Base-by-base conservation (phyloP, 2,888 invertebrate genomes). In the Harpalus rubripes region DNA sequence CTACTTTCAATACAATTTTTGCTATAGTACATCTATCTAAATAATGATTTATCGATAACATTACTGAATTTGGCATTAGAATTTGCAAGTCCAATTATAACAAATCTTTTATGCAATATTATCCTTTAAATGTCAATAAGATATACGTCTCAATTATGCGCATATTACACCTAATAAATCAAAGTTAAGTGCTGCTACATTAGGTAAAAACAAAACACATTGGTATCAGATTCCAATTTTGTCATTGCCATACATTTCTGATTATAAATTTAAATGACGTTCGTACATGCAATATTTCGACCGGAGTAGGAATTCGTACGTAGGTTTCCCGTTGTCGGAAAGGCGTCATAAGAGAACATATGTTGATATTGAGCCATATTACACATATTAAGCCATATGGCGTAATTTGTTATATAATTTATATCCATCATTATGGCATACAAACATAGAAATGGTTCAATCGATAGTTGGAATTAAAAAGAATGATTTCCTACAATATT, bases 311-410 rank as follows among this genome's bases (percentile, higher is more conserved):
- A 74, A 74, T 74, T 16, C 44, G 18, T 18, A 44, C 72, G 72
- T 74, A 44, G 72, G 72, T 44, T 74, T 74, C 72, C 44, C 10
- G 44, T 44, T 74, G 44, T 74, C 72, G 7, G 72, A 74, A 44
- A 74, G 72, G 72, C 72, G 72, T 74, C 44, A 74, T 41, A 74
- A n/a, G 15, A n/a, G n/a, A 68, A 74, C 44, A 74, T 44, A 74
- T 74, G 72, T 74, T 74, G 15, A 74, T 44, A 74, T 41, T 44
- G 72, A 44, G 72, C 18, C 41, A 74, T 74, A 74, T 74, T 74
- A 68, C 68, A 68, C 72, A 74, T 74, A 74, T 74, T 74, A 44
- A 74, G 72, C 72, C 72, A 74, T 74, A 74, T 74, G 72, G 72
- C 16, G 72, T 74, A 16, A 74, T 74, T 44, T 44, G 44, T 44